Base-by-base conservation (phyloP, 2,797 vertebrate genomes). In the Telmatherina bonti region DNA sequence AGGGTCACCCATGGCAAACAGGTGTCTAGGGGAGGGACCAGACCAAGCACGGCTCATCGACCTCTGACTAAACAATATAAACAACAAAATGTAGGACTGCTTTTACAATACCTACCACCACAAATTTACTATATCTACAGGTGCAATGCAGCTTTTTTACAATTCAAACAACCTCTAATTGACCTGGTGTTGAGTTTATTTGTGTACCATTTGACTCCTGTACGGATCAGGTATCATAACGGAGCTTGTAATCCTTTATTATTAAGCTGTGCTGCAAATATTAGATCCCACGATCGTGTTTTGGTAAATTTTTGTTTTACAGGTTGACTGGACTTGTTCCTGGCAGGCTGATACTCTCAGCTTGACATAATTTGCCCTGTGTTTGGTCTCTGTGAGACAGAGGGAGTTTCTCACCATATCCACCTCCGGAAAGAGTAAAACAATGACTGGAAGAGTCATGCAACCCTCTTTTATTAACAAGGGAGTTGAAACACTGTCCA, bases 391-490 rank as follows among this genome's bases (percentile, higher is more conserved):
- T 4, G 53, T 45, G 77, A 68, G 47, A 68, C 58, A 0, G 26
- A 38, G 72, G 65, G 60, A 47, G 78, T 88, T 84, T 69, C 78
- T 81, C 24, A 18, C 31, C 57, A 76, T 65, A 29, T 45, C 74
- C 79, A 43, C 53, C 67, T 73, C 85, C 68, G 83, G 89, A 87
- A 87, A 85, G 20, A 55, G 31, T 68, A 45, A 81, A 89, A 93
- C 91, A 93, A 92, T 92, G 58, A 84, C 74, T 84, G 87, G 88
- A 92, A 87, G 87, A 69, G 53, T 75, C 26, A 27, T 15, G 41
- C 58, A 76, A 62, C 82, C 73, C 79, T 61, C n/a, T 7, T 7
- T 53, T 60, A 62, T 9, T 68, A 65, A 33, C 54, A 30, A 7
- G 62, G 70, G 73, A 62, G 75, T 65, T 84, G 79, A 84, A 79